A percentile compares a stretch with the other conserved stretches of the same genome.
Conservation (phyloP, 2,888 invertebrate genomes). For the Iselma pallidipennis region DNA sequence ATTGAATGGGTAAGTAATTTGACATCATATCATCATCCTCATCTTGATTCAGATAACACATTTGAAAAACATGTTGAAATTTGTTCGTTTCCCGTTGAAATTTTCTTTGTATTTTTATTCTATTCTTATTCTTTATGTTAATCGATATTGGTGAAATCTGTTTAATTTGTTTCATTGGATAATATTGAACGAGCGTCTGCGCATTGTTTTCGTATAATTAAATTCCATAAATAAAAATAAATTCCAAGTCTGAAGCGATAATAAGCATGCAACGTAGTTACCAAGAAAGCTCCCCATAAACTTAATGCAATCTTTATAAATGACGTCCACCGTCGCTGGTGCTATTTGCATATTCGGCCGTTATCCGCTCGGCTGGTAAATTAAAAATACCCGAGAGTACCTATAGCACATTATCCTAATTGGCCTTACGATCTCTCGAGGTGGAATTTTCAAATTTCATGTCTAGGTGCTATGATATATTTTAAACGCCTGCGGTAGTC, state of each 20-base stretch:
- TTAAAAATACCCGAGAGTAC: slow-evolving; percentile 39
- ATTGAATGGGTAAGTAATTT: slow-evolving; percentile 73
- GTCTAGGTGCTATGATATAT: slow-evolving; percentile 38
- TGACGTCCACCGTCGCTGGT: slow-evolving; percentile 25
- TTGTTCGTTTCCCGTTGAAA: too few species aligned
- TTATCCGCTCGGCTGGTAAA: slow-evolving; percentile 37
- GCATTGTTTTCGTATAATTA: slow-evolving; percentile 41
- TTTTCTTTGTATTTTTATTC: too few species aligned
- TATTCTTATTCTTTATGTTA: too few species aligned
- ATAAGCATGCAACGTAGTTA: slow-evolving; percentile 50
- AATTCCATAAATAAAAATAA: slow-evolving; percentile 51
- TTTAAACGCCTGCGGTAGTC: slow-evolving; percentile 33
- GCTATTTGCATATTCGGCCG: slow-evolving; percentile 41
- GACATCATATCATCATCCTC: background rate
- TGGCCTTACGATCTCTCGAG: slow-evolving; percentile 35
- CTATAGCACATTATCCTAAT: slow-evolving; percentile 38
- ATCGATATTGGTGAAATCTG: background rate
- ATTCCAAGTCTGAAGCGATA: slow-evolving; percentile 48
- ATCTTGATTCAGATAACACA: background rate
- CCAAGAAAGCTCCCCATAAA: slow-evolving; percentile 39
- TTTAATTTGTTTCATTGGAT: background rate
- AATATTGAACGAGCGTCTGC: slow-evolving; percentile 6
- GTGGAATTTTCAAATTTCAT: slow-evolving; percentile 42
- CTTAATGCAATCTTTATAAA: slow-evolving; percentile 40
- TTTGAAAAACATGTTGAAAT: too few species aligned